A percentile compares a stretch with the other conserved stretches of the same genome.
These are phyloP conservation scores for Amyelois transitella DNA, from an alignment of 1,140 invertebrate genomes.

Conservation along the genomic window DNA sequence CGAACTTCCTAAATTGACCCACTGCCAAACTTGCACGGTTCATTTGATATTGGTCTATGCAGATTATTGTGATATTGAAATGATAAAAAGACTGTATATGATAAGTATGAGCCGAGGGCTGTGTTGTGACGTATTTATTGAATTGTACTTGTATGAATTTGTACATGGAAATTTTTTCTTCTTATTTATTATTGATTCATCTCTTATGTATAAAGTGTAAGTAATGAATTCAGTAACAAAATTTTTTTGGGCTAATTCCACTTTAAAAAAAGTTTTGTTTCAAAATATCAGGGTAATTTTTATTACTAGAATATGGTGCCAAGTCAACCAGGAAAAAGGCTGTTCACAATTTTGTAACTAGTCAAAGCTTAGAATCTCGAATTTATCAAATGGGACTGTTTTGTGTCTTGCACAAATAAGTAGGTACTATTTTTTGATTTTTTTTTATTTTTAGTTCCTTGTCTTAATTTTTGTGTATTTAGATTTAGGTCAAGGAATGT, in stretches of 20 bases:
- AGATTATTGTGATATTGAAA: constrained; percentile 53
- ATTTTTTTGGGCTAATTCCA: neutral
- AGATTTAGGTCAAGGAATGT: constrained; percentile 35
- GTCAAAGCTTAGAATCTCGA: constrained; percentile 11
- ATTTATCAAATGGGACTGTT: neutral
- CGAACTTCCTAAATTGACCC: constrained; percentile 41
- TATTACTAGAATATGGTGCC: neutral
- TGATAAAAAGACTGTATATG: constrained; percentile 40
- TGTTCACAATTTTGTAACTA: neutral
- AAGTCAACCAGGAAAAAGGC: neutral
- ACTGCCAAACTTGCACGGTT: constrained; percentile 50
- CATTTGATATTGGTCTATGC: constrained; percentile 34
- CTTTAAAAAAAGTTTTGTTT: neutral
- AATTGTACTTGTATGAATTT: constrained; percentile 1
- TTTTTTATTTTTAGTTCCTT: constrained; percentile 31
- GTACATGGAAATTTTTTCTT: neutral
- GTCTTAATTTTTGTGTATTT: constrained; percentile 39
- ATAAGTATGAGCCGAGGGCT: constrained; percentile 25
- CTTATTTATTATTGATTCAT: neutral
- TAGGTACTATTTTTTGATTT: constrained; percentile 16
- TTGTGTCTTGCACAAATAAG: constrained; percentile 1
- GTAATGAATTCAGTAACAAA: neutral
- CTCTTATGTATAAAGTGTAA: neutral
- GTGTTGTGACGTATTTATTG: constrained; percentile 27
- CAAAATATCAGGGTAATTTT: neutral